Evolutionary conservation across 1,140 invertebrate genomes (phyloP).

Genomic region (Zelostemma sp.): DNA sequence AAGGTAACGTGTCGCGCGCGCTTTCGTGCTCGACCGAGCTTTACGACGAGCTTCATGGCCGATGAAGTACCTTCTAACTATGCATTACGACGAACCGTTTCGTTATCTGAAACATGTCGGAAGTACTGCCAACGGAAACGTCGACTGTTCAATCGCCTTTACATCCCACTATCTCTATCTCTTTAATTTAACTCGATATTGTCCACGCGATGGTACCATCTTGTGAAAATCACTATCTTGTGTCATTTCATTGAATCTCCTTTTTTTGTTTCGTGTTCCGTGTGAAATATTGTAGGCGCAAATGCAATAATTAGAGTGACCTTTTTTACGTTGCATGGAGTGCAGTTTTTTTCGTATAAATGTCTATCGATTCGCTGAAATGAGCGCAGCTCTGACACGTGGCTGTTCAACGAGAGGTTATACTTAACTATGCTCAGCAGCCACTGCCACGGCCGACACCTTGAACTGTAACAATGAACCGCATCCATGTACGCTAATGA

Average conservation of each 20-base stretch:
- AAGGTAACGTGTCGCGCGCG: conserved; percentile 32
- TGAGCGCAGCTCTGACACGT: conserved; percentile 31
- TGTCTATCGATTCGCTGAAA: conserved; percentile 29
- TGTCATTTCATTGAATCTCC: too few relatives aligned
- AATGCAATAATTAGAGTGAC: conserved; percentile 6
- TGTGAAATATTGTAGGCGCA: not conserved
- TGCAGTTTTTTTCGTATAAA: conserved; percentile 13
- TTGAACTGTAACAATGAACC: conserved; percentile 53
- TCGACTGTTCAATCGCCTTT: too few relatives aligned
- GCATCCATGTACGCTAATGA: conserved; percentile 41
- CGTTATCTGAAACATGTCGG: too few relatives aligned
- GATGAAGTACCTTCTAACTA: conserved; percentile 25
- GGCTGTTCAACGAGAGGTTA: conserved; percentile 38
- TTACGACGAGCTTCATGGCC: conserved; percentile 22
- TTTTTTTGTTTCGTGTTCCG: too few relatives aligned
- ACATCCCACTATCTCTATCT: too few relatives aligned
- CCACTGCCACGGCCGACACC: conserved; percentile 40
- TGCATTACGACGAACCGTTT: too few relatives aligned
- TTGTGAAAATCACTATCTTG: too few relatives aligned
- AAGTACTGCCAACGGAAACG: too few relatives aligned
- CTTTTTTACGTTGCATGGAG: conserved; percentile 11
- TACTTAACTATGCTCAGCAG: conserved; percentile 39
- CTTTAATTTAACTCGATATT: too few relatives aligned
- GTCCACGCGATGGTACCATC: too few relatives aligned
- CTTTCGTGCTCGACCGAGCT: conserved; percentile 24